A percentile compares a stretch with the other conserved stretches of the same genome.
These are phyloP conservation scores for Nipponia nippon DNA, from an alignment of 2,113 vertebrate species.

Conservation along the genomic window DNA sequence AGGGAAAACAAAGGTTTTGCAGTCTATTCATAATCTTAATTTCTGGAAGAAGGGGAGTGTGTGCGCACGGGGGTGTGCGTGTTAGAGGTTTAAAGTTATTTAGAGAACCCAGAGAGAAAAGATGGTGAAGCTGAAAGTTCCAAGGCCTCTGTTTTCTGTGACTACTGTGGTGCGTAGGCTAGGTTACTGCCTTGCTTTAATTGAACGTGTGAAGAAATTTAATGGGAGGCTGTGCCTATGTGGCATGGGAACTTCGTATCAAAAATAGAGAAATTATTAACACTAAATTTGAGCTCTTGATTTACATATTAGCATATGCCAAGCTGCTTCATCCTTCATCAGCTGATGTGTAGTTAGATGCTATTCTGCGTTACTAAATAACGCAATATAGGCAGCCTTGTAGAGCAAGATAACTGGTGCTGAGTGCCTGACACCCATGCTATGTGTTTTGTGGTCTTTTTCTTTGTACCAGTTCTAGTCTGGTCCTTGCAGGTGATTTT, in stretches of 20 bases:
- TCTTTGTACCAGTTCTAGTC: neutral
- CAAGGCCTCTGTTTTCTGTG: neutral
- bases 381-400: neutral
- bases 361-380: neutral
- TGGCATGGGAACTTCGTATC: neutral
- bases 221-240: neutral
- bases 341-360: neutral
- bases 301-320: neutral
- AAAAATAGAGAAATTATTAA: neutral
- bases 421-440: neutral
- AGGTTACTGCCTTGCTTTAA: neutral
- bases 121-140: neutral
- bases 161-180: neutral
- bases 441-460: neutral
- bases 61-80: accelerated
- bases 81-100: neutral
- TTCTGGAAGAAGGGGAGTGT: neutral
- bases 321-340: neutral
- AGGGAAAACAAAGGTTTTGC: neutral
- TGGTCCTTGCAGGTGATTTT: neutral
- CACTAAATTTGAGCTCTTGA: neutral
- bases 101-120: neutral
- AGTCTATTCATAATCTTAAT: neutral
- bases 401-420: neutral
- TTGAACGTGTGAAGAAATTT: neutral